Percentiles rank a stretch among this genome's conserved stretches.
Conservation (phyloP, 2,797 vertebrate species). For the Toxotes lorentzi region DNA sequence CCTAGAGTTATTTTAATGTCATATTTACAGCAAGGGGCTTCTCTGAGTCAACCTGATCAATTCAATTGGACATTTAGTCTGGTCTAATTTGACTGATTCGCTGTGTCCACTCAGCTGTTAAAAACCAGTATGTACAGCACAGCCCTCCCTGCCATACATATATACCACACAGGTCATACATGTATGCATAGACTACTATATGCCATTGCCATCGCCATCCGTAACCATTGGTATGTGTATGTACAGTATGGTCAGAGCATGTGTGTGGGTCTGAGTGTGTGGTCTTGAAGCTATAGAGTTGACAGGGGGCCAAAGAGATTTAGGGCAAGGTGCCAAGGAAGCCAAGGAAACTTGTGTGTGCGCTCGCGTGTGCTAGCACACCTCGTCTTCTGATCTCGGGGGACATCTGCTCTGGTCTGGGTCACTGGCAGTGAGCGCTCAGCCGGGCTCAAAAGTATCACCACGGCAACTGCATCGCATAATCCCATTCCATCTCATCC, state of each 20-base stretch:
- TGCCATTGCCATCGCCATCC: slow-evolving; percentile 25
- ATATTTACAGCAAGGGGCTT: slow-evolving; percentile 64
- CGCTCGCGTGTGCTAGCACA: slow-evolving; percentile 6
- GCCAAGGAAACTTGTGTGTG: slow-evolving; percentile 34
- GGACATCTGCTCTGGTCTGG: slow-evolving; percentile 80
- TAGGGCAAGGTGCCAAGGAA: slow-evolving; percentile 73
- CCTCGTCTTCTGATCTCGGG: slow-evolving; percentile 74
- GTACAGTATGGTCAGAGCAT: slow-evolving; percentile 36
- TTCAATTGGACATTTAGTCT: slow-evolving; percentile 78
- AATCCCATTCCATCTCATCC: slow-evolving; percentile 78
- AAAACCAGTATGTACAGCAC: slow-evolving; percentile 77
- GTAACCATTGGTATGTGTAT: slow-evolving; percentile 29
- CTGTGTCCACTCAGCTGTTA: slow-evolving; percentile 78
- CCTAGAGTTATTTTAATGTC: slow-evolving; percentile 73
- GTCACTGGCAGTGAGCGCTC: slow-evolving; percentile 78
- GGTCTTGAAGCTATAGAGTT: slow-evolving; percentile 69
- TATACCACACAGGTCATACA: slow-evolving; percentile 68
- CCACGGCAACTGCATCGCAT: slow-evolving; percentile 77
- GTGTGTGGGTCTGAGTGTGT: slow-evolving; percentile 50
- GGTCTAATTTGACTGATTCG: slow-evolving; percentile 80
- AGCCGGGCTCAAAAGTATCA: slow-evolving; percentile 76
- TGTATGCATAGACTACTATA: slow-evolving; percentile 64
- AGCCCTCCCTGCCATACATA: slow-evolving; percentile 52
- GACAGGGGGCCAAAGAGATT: slow-evolving; percentile 68
- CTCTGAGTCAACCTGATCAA: slow-evolving; percentile 77